Conservation (phyloP, 2,113 vertebrate species). For the Numenius arquata region DNA sequence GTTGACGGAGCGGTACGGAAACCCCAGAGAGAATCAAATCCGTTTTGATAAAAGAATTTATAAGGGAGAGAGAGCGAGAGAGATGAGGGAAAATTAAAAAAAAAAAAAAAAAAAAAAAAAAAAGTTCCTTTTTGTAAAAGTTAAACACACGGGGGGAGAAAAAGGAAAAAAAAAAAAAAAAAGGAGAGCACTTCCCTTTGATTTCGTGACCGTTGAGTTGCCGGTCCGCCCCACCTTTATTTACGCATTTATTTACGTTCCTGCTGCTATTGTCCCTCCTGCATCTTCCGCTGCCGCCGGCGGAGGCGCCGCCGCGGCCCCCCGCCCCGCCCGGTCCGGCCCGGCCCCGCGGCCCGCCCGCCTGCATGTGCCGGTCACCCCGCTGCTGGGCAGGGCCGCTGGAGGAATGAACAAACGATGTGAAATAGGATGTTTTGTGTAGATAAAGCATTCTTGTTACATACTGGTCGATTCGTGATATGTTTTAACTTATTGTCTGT, state of each 20-base stretch:
- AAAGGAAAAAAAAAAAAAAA: not conserved
- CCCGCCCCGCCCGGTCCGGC: not conserved
- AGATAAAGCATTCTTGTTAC: constrained; percentile 96
- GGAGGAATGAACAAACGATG: constrained; percentile 84
- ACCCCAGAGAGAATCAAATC: constrained; percentile 12
- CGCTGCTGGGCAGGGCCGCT: constrained; percentile 73
- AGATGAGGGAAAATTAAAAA: too few relatives aligned
- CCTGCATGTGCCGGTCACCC: constrained; percentile 88
- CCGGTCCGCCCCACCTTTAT: constrained; percentile 60
- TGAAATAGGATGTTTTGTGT: constrained; percentile 99
- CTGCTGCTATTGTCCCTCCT: constrained; percentile 61
- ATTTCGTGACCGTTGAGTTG: constrained; percentile 39
- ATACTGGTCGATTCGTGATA: constrained; percentile 96
- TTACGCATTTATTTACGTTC: constrained; percentile 62
- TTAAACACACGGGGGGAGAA: not conserved
- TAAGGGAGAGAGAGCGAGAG: constrained; percentile 11
- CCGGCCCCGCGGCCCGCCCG: constrained; percentile 66
- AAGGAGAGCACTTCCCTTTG: constrained; percentile 50
- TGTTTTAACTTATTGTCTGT: constrained; percentile 98
- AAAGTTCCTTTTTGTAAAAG: constrained; percentile 47
- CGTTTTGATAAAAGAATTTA: constrained; percentile 66
- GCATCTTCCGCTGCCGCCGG: constrained; percentile 52
- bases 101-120: too few relatives aligned
- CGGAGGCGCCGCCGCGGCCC: not conserved
- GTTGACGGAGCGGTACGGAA: not conserved